Base-by-base conservation (phyloP, 92 coral and sea anemone species). In the Heliopora coerulea region DNA sequence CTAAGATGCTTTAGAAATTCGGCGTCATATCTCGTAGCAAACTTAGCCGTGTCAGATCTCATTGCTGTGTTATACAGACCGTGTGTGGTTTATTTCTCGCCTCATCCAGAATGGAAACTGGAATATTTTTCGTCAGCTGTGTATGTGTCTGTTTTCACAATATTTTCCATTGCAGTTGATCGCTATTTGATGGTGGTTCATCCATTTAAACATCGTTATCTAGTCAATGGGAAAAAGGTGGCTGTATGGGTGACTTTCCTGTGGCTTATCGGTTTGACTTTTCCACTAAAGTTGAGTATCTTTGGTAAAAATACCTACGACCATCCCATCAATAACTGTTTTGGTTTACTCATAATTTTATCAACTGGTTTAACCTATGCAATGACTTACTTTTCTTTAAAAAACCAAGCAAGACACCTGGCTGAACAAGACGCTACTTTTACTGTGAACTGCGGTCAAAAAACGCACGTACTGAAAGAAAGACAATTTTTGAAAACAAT, bases 1-100 rank as follows among this genome's bases (percentile, higher is more conserved):
- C 24, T 61, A 8, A 61, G 32, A 34, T 61, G 67, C 67, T 61
- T 61, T 20, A 61, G 48, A n/a, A 31, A 61, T 34, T 61, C 67
- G 8, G 67, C 40, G 24, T 28, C 48, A 27, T 61, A 61, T 61
- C 67, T 61, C 39, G 41, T 61, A 7, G 39, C 39, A 42, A 61
- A 31, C 24, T 21, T 61, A 7, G 34, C 67, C 23, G 24, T 61
- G 11, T 61, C 46, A 1, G 67, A 61, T 27, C 32, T 58, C 18
- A 7, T 61, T 7, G 24, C 48, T 37, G 28, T 37, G 28, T 31
- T 61, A 61, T 61, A 27, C 8, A 39, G 4, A 6, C 61, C 61
- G 33, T 13, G 3, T 14, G 13, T 3, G 3, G 17, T 56, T 56
- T 56, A 56, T 56, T 11, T 56, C 6, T n/a, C 52, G 23, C 33